Evolutionary conservation across 2,888 invertebrate genomes (phyloP), one percentile per base, ranked within the genome.

Genomic region (Heliconius aoede): DNA sequence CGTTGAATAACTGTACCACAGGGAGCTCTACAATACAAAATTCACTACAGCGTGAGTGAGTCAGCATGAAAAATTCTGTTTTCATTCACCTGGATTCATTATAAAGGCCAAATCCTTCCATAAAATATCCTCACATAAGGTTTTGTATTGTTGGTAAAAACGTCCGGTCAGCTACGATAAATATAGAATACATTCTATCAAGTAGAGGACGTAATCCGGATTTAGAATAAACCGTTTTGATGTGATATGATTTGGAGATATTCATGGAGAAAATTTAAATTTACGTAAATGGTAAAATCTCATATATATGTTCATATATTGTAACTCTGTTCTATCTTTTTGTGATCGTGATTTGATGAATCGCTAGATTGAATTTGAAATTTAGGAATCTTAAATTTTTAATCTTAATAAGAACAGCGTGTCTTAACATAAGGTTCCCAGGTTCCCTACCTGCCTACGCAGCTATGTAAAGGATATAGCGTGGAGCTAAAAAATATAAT

Each of bases 121-220:
- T 76, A 78, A 86, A 86, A 89, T 90, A 84, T 89, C 86, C 85
- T 83, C 79, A 80, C 80, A 85, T 84, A 85, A 86, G 86, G 87
- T 86, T 85, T n/a, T 81, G 87, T 88, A 91, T 92, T 91, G 91
- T 90, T 84, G 85, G 89, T 5, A 82, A 85, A 89, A 87, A 83
- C 83, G 87, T 88, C 86, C 90, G 91, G 92, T 90, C 92, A 92
- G 90, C 89, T 81, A 86, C 86, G 86, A 91, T 89, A 91, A 91
- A 90, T 91, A 90, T 87, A 87, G 88, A 91, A 92, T 91, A 91
- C 85, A 89, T 90, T 91, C 88, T 81, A 81, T 80, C 81, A 85
- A 89, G 87, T 92, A 89, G 90, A 90, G 88, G 87, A 87, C 86
- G 88, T 93, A 90, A 93, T 91, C 90, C 88, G 89, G 91, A 89